These are phyloP conservation scores for Cartodere bifasciata DNA, from an alignment of 2,888 invertebrate genomes.

Conservation along the genomic window DNA sequence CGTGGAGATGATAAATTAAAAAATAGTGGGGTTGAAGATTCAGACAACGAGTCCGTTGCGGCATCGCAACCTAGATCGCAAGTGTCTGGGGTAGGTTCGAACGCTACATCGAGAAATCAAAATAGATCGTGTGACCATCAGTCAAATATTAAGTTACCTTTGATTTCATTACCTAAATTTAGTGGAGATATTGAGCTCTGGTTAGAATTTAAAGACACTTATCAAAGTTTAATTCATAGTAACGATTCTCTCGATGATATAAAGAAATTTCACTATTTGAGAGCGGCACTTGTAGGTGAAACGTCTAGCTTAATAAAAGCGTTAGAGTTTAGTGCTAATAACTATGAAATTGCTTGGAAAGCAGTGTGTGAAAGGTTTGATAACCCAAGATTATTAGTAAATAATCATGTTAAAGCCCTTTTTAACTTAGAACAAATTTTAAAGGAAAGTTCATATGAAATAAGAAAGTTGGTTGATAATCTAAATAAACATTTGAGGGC, in stretches of 20 bases:
- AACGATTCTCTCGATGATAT: conserved; percentile 1
- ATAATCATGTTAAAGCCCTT: conserved; percentile 1
- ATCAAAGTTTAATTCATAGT: conserved; percentile 3
- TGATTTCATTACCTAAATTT: conserved; percentile 3
- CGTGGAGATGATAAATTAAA: too few species aligned
- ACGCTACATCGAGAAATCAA: too few species aligned
- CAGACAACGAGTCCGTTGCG: too few species aligned
- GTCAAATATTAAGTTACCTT: conserved; percentile 1
- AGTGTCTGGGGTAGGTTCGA: too few species aligned
- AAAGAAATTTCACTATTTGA: conserved; percentile 4
- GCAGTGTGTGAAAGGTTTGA: conserved; percentile 1
- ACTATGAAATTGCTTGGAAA: conserved; percentile 3
- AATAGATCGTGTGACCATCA: too few species aligned
- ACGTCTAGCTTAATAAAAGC: background rate
- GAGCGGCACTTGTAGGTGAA: conserved; percentile 1
- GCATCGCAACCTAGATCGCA: too few species aligned
- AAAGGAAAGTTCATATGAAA: too few species aligned
- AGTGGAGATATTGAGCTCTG: conserved; percentile 1
- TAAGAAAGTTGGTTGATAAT: too few species aligned
- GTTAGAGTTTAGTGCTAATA: background rate
- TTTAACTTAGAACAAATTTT: too few species aligned
- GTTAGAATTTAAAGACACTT: conserved; percentile 2
- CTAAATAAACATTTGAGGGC: too few species aligned
- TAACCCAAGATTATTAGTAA: conserved; percentile 1
- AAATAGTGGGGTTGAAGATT: too few species aligned